These are phyloP conservation scores for Heteropelma amictum DNA, from an alignment of 2,888 invertebrate species.

Conservation along the genomic window DNA sequence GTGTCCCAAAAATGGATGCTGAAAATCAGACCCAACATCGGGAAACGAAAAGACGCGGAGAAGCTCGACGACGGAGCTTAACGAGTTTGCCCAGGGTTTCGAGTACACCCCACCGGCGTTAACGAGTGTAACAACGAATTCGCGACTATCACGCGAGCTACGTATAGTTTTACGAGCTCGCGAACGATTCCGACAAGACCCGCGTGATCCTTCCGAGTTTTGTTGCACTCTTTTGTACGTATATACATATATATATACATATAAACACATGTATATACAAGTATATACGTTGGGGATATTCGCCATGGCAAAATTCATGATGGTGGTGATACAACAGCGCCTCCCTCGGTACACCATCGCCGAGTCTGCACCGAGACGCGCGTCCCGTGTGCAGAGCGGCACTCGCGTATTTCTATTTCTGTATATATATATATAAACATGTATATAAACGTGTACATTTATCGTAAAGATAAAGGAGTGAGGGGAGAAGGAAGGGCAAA, in stretches of 20 bases:
- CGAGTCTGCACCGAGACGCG: conserved; percentile 11
- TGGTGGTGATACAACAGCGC: conserved; percentile 41
- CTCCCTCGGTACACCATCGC: conserved; percentile 41
- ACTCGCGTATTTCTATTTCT: background rate
- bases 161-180: conserved; percentile 65
- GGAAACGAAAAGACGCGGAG: background rate
- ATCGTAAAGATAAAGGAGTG: background rate
- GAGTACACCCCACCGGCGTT: conserved; percentile 65
- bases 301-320: conserved; percentile 34
- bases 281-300: background rate
- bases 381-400: conserved; percentile 1
- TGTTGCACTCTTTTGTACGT: conserved; percentile 15
- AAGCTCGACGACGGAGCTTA: conserved; percentile 59
- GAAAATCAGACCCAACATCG: too few species aligned
- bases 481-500: conserved; percentile 1
- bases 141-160: conserved; percentile 72
- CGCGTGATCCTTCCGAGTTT: conserved; percentile 5
- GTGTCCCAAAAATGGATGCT: too few species aligned
- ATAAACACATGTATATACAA: background rate
- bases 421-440: conserved; percentile 7
- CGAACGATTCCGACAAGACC: conserved; percentile 57
- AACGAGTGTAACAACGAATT: conserved; percentile 75
- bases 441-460: conserved; percentile 6
- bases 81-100: conserved; percentile 70
- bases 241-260: background rate